Percentiles rank a stretch among this genome's conserved stretches.
phyloP scores from a whole-genome alignment of 2,113 vertebrate species.

The Gracilinanus agilis region DNA sequence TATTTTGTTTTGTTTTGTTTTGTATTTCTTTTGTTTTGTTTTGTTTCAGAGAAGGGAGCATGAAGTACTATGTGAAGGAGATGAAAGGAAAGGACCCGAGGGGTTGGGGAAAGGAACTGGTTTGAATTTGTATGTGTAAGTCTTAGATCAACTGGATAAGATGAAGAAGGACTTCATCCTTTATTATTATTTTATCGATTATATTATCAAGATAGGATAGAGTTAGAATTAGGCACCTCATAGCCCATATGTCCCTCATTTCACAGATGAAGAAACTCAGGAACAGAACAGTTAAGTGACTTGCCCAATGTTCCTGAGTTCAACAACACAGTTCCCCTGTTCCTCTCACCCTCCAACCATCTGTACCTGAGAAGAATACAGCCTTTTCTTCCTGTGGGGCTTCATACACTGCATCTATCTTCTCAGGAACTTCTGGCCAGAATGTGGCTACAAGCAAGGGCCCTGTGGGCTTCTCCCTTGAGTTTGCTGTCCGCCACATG shows the following conservation, averaged over 20 bases:
- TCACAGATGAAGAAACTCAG: not conserved
- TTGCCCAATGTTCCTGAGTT: not conserved
- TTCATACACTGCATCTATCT: conserved; percentile 97
- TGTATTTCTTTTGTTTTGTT: not conserved
- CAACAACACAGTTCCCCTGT: not conserved
- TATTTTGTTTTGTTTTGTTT: not conserved
- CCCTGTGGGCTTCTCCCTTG: conserved; percentile 90
- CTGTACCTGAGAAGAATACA: conserved; percentile 95
- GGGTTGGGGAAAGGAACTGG: not conserved
- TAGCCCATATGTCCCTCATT: not conserved
- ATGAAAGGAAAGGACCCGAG: not conserved
- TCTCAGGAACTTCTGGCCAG: conserved; percentile 95
- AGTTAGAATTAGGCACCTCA: not conserved
- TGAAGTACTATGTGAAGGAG: not conserved
- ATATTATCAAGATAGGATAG: not conserved
- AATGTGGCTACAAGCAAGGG: conserved; percentile 95
- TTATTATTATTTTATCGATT: too few relatives aligned
- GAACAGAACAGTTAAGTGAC: not conserved
- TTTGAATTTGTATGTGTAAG: not conserved
- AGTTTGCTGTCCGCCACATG: conserved; percentile 94
- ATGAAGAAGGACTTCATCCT: not conserved
- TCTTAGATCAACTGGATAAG: not conserved
- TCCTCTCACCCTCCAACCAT: not conserved
- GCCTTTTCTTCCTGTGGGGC: conserved; percentile 95
- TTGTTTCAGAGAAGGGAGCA: not conserved